Conservation (phyloP, 2,113 vertebrate genomes). For the Burhinus oedicnemus region DNA sequence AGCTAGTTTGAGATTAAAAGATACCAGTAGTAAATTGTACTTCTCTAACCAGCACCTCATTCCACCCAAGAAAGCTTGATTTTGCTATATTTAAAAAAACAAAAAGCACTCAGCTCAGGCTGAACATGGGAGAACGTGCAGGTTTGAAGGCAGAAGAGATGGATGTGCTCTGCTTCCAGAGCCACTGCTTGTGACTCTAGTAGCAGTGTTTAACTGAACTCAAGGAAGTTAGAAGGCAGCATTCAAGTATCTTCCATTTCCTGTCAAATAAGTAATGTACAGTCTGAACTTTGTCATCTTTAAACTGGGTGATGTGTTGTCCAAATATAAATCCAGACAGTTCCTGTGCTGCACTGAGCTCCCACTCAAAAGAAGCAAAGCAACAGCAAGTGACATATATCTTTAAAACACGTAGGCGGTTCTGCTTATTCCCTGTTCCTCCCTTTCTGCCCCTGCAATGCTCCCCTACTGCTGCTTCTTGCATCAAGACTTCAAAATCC, state of each 20-base stretch:
- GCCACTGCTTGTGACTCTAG: neutral
- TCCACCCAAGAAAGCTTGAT: neutral
- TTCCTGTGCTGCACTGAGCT: slow-evolving; percentile 6
- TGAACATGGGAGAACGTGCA: accelerated
- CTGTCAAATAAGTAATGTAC: neutral
- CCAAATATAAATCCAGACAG: slow-evolving; percentile 23
- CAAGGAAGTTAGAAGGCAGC: neutral
- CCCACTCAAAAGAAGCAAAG: slow-evolving; percentile 7
- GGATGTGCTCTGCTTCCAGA: neutral
- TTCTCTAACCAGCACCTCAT: neutral
- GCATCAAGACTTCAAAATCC: neutral
- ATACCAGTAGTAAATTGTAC: neutral
- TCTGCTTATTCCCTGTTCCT: neutral
- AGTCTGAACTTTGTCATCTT: neutral
- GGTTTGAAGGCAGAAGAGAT: neutral
- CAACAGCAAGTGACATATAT: neutral
- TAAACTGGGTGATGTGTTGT: neutral
- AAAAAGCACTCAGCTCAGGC: neutral
- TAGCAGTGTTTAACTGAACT: neutral
- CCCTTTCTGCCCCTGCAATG: neutral
- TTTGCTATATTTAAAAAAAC: neutral
- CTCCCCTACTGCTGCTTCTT: neutral
- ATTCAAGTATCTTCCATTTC: neutral
- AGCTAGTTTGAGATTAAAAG: neutral
- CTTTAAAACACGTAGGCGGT: neutral